Evolutionary conservation across 2,113 vertebrate species (phyloP), one percentile per base, ranked within the genome.

Genomic region (Gobiocypris rarus): DNA sequence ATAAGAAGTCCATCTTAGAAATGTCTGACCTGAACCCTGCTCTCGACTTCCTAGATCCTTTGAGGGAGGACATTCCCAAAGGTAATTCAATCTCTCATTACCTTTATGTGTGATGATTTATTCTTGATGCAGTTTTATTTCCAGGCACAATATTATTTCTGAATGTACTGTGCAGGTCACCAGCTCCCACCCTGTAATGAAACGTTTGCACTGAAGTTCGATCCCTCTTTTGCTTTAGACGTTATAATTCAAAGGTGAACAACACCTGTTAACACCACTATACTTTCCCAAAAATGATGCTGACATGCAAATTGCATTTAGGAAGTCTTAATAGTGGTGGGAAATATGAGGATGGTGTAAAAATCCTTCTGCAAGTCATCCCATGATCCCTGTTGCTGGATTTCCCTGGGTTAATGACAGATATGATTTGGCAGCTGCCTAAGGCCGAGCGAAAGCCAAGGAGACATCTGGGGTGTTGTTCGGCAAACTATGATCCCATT

Each of bases 61-160:
- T 99, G 87, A 96, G 95, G 84, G 93, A 98, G 24, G 97, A 99
- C 86, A 90, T 96, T 73, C 96, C 96, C 70, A 94, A 92, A 96
- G 97, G 98, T 98, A 92, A 94, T 84, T 52, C 13, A 77, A 65
- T 48, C 54, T 48, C 15, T 75, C 52, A 48, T 63, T 65, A 65
- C 58, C 19, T n/a, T 41, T 19, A n/a, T 43, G 17, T 28, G 6
- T 45, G 28, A 84, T 31, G 24, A 22, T 73, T 81, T 69, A 50
- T 54, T 38, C 28, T 22, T 50, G n/a, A 26, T 52, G 48, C 19
- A 5, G 3, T 69, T 34, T 54, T 70, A 34, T 65, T 63, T 78
- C 31, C 54, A 78, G 34, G n/a, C 52, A 78, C 75, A 78, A 61
- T 43, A 78, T 59, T 78, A 11, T 38, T 61, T 78, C 8, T 77